Evolutionary conservation across 2,797 vertebrate genomes (phyloP).

Genomic region (Chaetophractus vellerosus): DNA sequence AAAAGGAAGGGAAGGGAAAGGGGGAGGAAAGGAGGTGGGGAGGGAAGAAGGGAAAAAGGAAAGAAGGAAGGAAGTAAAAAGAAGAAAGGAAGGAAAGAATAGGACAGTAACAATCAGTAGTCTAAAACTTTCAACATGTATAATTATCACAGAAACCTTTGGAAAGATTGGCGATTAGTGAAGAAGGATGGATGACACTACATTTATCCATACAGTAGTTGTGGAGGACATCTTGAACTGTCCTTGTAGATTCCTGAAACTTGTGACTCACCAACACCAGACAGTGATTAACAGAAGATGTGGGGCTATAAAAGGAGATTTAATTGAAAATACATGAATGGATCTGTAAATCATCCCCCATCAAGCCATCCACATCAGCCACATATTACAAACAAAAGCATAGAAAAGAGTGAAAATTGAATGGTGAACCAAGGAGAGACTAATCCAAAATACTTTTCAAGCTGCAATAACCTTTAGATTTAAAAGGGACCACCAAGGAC

Average conservation of each 20-base stretch:
- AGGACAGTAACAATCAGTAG: accelerated
- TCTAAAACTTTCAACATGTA: background rate
- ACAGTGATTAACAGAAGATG: accelerated
- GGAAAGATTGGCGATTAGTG: background rate
- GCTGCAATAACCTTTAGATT: background rate
- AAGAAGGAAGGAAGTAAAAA: background rate
- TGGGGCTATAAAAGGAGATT: background rate
- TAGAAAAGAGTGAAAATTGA: background rate
- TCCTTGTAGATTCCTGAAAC: background rate
- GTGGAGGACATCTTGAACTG: accelerated
- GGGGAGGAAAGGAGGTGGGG: accelerated
- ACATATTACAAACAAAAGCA: background rate
- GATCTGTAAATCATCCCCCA: background rate
- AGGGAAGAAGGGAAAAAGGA: accelerated
- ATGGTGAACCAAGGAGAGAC: background rate
- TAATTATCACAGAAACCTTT: background rate
- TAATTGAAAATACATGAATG: background rate
- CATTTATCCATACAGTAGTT: too few relatives aligned
- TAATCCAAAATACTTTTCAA: background rate
- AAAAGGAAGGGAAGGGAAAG: accelerated
- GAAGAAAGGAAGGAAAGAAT: background rate
- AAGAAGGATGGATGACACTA: too few relatives aligned
- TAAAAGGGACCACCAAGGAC: background rate
- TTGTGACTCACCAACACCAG: background rate
- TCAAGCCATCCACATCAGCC: background rate